A percentile compares a stretch with the other conserved stretches of the same genome.
Conservation (phyloP, 1,140 invertebrate species). For the Drosophila repleta region DNA sequence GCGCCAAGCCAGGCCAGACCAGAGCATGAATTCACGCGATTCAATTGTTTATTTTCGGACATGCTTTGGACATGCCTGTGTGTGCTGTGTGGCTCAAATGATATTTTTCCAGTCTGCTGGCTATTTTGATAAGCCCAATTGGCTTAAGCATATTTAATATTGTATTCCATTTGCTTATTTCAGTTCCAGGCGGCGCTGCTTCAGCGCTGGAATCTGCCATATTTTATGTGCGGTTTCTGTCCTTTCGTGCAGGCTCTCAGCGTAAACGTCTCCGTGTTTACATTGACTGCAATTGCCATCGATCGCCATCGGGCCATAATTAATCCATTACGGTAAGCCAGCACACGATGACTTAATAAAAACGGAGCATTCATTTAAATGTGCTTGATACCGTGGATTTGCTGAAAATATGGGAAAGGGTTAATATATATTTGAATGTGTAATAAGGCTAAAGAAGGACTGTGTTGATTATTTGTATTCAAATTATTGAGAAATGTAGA, state of each 20-base stretch:
- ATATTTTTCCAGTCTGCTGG: background rate
- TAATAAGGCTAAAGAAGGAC: too few species aligned
- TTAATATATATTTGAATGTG: too few species aligned
- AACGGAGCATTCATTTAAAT: conserved; percentile 21
- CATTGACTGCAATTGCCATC: conserved; percentile 91
- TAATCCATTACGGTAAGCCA: conserved; percentile 87
- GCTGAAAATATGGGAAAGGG: too few species aligned
- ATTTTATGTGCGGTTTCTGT: conserved; percentile 93
- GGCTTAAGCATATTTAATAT: background rate
- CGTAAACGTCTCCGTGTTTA: conserved; percentile 93
- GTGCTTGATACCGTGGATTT: background rate
- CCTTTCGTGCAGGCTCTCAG: conserved; percentile 91
- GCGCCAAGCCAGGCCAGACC: background rate
- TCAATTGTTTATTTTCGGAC: too few species aligned
- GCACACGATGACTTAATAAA: conserved; percentile 8
- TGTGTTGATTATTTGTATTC: too few species aligned
- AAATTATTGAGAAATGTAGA: too few species aligned
- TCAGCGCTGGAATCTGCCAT: conserved; percentile 92
- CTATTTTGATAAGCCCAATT: background rate
- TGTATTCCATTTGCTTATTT: conserved; percentile 7
- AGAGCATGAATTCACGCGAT: background rate
- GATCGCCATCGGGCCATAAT: conserved; percentile 90
- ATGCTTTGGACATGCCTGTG: conserved; percentile 23
- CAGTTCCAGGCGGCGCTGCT: conserved; percentile 93
- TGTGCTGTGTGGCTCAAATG: too few species aligned